Base-by-base conservation (phyloP, 2,888 invertebrate genomes). In the Sericinus montela region DNA sequence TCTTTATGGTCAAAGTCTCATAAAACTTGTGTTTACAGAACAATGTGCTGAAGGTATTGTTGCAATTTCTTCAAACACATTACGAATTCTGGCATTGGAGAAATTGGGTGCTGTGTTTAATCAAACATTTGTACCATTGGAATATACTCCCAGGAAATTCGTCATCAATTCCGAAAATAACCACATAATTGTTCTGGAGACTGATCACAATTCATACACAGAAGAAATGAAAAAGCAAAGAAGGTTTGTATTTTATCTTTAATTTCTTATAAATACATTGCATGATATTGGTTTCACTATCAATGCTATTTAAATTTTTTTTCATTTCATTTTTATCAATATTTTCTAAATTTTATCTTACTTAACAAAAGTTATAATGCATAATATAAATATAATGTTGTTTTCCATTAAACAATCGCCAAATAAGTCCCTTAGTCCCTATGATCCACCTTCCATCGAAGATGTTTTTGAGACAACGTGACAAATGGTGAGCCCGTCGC, bases 1-100 rank as follows among this genome's bases (percentile, higher is more conserved):
- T 16, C 10, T 14, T 1, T 7, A 3, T 30, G 10, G n/a, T 30
- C 3, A 9, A 14, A 19, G n/a, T 29, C 9, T 15, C 16, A 19
- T 10, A 5, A 41, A 16, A 15, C 11, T 50, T 56, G 54, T 53
- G 9, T 58, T 77, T 69, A 52, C 76, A 59, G 99, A 99, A 81
- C 99, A 99, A 80, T 99, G 99, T 89, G 97, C 98, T 0, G 99
- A 99, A 81, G 99, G 99, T 59, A 98, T 99, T 61, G 99, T 99
- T 0, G 99, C 99, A 0, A 99, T 99, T 75, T 98, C 98, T 0
- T 97, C 98, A 1, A 99, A 99, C 72, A 99, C 99, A 0, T 88
- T 99, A 44, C 91, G 98, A 69, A 99, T 99, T 91, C 92, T 99
- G 77, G 98, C 99, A 0, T 87, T 99, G 46, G 99, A 99, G 78